A percentile compares a stretch with the other conserved stretches of the same genome.
Conservation (phyloP, 2,113 vertebrate species). For the Microtus montanus region DNA sequence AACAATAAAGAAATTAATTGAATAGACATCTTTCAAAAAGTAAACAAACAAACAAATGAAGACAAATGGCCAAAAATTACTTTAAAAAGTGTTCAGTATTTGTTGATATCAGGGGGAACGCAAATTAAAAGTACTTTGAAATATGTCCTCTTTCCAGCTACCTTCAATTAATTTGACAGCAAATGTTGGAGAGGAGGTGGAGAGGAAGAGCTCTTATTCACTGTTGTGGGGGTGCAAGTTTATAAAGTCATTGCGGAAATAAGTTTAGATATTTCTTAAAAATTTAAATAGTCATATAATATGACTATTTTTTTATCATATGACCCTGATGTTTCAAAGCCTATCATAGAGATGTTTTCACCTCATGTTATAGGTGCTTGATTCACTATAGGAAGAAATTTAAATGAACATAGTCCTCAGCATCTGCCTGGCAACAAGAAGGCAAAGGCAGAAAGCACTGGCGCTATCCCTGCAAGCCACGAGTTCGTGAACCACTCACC, state of each 20-base stretch:
- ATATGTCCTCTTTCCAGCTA: neutral
- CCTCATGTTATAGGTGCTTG: neutral
- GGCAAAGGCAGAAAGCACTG: neutral
- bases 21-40: neutral
- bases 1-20: neutral
- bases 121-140: neutral
- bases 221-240: neutral
- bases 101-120: neutral
- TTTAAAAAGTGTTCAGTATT: neutral
- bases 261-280: neutral
- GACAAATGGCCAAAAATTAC: neutral
- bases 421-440: neutral
- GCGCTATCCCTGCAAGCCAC: neutral
- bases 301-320: neutral
- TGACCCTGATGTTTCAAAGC: neutral
- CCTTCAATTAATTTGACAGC: neutral
- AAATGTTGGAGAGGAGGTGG: neutral
- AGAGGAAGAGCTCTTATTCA: neutral
- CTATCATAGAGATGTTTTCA: neutral
- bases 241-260: neutral
- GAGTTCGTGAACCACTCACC: neutral
- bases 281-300: neutral
- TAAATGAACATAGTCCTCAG: neutral
- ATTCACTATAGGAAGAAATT: neutral
- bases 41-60: neutral